Evolutionary conservation across 2,888 invertebrate genomes (phyloP), one percentile per base, ranked within the genome.

Genomic region (Dicranocentrus wangi): DNA sequence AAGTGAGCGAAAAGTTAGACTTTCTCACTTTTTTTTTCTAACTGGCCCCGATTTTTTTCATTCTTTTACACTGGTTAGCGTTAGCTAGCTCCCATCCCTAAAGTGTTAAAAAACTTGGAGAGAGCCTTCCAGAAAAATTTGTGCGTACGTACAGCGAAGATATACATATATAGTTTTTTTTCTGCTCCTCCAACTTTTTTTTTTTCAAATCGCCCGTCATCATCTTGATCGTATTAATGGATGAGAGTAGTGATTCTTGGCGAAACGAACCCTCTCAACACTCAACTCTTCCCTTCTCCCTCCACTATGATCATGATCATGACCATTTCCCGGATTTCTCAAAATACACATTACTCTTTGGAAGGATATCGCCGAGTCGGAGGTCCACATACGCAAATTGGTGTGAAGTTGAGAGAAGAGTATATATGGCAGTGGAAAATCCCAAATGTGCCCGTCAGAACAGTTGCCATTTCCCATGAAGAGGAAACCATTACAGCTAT

Each of bases 201-300:
- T 10, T 53, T 76, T 69, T 58, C 61, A 60, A 68, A 70, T 71
- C 65, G 32, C 23, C 58, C 51, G 55, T 70, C 23, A 23, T 66
- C 78, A 65, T 71, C 69, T 65, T 65, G 78, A 71, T 78, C 66
- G 71, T 53, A 63, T 55, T 78, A 78, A 78, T 71, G 71, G 71
- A 78, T 71, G 61, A 78, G 70, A 65, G 65, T 39, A n/a, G n/a
- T 55, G 78, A 78, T 65, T 71, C 51, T 77, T 69, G 61, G 69
- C 61, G 70, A n/a, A 8, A 23, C 5, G 55, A 7, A 25, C n/a
- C 42, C 28, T 71, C 39, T 15, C 28, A n/a, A 19, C 17, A 47
- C 43, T 71, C 25, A 60, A 21, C 28, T 47, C 19, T 21, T 61
- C 28, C 47, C 15, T 43, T 28, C n/a, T n/a, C n/a, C n/a, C n/a